Evolutionary conservation across 2,797 vertebrate genomes (phyloP).

Genomic region (Oophaga sylvatica): DNA sequence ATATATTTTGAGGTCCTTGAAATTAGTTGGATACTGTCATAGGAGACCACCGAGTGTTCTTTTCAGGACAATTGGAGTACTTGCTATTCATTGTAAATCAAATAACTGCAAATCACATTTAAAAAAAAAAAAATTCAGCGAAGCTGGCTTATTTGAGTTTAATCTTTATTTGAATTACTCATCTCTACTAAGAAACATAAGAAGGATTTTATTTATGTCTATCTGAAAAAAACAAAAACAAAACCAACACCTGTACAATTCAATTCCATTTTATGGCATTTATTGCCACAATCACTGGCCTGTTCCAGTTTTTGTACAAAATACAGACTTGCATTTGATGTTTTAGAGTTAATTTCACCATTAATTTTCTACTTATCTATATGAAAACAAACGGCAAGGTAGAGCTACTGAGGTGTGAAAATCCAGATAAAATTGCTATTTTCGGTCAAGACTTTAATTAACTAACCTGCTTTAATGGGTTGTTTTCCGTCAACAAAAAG

Average conservation of each 20-base stretch:
- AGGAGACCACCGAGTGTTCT: no score
- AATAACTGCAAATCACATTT: no score
- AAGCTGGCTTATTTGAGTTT: no score
- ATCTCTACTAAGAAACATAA: no score
- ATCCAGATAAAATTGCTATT: conserved; percentile 25
- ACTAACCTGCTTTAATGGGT: conserved; percentile 6
- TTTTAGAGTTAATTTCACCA: not conserved
- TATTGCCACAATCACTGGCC: not conserved
- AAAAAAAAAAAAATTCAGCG: no score
- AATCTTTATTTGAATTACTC: no score
- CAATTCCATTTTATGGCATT: not conserved
- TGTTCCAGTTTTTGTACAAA: not conserved
- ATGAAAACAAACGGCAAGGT: conserved; percentile 9
- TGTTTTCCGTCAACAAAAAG: conserved; percentile 21
- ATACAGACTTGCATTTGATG: not conserved
- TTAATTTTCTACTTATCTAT: conserved; percentile 31
- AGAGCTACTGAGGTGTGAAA: conserved; percentile 14
- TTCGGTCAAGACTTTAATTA: conserved; percentile 17
- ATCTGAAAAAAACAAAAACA: no score
- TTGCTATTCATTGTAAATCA: no score
- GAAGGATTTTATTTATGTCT: no score
- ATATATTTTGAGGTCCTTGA: no score
- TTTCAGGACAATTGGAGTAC: no score
- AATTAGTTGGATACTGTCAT: no score
- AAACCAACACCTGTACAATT: not conserved